Conservation (phyloP, 2,113 vertebrate genomes). For the Tautogolabrus adspersus region DNA sequence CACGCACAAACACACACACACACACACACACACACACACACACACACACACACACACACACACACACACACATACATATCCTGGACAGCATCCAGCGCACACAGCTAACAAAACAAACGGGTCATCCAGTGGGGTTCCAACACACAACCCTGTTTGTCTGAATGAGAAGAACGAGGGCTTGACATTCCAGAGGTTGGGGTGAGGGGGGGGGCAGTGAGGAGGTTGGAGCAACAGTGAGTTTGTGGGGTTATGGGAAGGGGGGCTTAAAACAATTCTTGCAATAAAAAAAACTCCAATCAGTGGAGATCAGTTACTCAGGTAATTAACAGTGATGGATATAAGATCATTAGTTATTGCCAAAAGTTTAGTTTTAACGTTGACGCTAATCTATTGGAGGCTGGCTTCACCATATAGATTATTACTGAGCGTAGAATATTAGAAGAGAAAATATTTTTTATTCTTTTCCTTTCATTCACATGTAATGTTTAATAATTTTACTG, state of each 20-base stretch:
- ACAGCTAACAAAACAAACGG: slow-evolving; percentile 73
- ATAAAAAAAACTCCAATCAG: too few relatives aligned
- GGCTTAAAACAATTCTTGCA: too few relatives aligned
- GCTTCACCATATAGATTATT: too few relatives aligned
- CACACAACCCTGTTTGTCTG: slow-evolving; percentile 37
- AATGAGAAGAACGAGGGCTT: slow-evolving; percentile 46
- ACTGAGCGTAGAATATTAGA: too few relatives aligned
- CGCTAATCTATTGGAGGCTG: too few relatives aligned
- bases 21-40: not conserved
- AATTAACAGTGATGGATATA: too few relatives aligned
- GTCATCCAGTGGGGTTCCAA: slow-evolving; percentile 41
- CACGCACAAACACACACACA: slow-evolving; percentile 3
- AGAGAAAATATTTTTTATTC: too few relatives aligned
- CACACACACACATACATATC: not conserved
- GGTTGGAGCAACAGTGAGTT: slow-evolving; percentile 7
- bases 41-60: slow-evolving; percentile 15
- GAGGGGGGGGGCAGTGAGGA: slow-evolving; percentile 18
- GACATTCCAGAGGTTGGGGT: slow-evolving; percentile 65
- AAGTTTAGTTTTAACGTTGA: too few relatives aligned
- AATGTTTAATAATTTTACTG: too few relatives aligned
- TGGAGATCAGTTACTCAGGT: too few relatives aligned
- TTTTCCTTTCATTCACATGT: too few relatives aligned
- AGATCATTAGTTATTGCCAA: too few relatives aligned
- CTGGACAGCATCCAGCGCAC: slow-evolving; percentile 29
- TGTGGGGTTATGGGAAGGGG: slow-evolving; percentile 13